Percentiles rank a stretch among this genome's conserved stretches.
phyloP scores from a whole-genome alignment of 2,797 vertebrate genomes.

The Lemur catta region DNA sequence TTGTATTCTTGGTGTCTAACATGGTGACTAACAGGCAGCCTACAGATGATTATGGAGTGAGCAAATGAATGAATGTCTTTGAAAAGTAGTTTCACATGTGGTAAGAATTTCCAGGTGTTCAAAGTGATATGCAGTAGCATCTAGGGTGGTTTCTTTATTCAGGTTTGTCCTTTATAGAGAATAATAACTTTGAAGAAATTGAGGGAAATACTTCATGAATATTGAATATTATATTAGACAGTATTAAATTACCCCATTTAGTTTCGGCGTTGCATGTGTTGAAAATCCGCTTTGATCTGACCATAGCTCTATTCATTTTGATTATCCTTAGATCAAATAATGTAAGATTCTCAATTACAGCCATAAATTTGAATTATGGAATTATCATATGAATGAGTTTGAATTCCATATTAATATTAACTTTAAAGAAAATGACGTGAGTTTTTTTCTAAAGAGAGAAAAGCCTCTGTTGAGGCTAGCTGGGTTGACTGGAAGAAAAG shows the following conservation, averaged over 20 bases:
- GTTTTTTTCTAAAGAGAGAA: neutral
- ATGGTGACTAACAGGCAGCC: neutral
- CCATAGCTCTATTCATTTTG: conserved; percentile 49
- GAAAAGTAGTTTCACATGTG: neutral
- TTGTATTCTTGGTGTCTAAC: neutral
- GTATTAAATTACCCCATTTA: conserved; percentile 50
- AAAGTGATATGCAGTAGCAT: neutral
- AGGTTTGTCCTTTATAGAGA: conserved; percentile 23
- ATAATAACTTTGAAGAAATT: conserved; percentile 50
- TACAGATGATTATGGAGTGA: neutral
- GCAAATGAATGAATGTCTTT: neutral
- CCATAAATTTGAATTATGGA: conserved; percentile 32
- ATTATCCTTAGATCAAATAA: conserved; percentile 59
- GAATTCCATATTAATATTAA: conserved; percentile 54
- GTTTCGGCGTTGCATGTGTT: conserved; percentile 33
- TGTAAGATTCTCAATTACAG: conserved; percentile 39
- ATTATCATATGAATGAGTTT: conserved; percentile 59
- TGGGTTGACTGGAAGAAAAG: neutral
- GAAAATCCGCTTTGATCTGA: conserved; percentile 59
- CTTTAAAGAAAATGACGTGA: conserved; percentile 37
- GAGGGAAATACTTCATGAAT: conserved; percentile 37
- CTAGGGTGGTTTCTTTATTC: conserved; percentile 30
- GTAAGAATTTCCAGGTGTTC: conserved; percentile 26
- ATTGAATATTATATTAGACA: conserved; percentile 49
- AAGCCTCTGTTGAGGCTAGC: neutral